Conservation (phyloP, 2,888 invertebrate species). For the Crepidodera aurea region DNA sequence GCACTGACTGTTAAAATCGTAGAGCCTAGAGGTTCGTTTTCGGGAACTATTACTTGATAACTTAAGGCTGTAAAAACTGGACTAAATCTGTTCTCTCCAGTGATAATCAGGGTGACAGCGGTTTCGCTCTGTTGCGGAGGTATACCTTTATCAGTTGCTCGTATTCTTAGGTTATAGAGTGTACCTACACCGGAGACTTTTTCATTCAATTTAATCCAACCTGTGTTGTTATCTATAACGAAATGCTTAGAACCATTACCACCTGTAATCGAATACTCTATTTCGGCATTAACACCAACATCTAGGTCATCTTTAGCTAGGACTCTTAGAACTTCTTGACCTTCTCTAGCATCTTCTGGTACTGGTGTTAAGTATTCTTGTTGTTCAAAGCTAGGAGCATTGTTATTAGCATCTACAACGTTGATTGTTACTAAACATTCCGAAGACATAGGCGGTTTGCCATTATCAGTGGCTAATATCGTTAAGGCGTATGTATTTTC, state of each 20-base stretch:
- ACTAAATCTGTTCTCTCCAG: constrained; percentile 81
- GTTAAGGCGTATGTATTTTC: constrained; percentile 90
- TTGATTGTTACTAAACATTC: constrained; percentile 86
- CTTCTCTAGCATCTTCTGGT: constrained; percentile 76
- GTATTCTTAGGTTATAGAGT: constrained; percentile 73
- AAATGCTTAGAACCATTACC: constrained; percentile 84
- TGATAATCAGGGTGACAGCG: constrained; percentile 77
- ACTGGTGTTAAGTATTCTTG: constrained; percentile 81
- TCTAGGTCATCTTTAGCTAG: constrained; percentile 80
- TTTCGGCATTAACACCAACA: constrained; percentile 88
- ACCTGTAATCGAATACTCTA: constrained; percentile 77
- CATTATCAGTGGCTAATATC: constrained; percentile 92
- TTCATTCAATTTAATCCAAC: constrained; percentile 81
- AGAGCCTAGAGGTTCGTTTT: constrained; percentile 88
- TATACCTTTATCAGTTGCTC: constrained; percentile 86
- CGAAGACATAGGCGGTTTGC: constrained; percentile 93
- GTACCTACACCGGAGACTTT: constrained; percentile 67
- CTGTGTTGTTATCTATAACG: constrained; percentile 75
- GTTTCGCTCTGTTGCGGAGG: constrained; percentile 85
- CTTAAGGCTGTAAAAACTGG: constrained; percentile 86
- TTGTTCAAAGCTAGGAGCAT: constrained; percentile 83
- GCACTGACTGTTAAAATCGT: constrained; percentile 86
- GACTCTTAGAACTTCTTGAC: constrained; percentile 77
- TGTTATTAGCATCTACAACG: constrained; percentile 92
- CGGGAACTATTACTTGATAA: constrained; percentile 90